These are phyloP conservation scores for Thamnophis elegans DNA, from an alignment of 2,797 vertebrate species.

Conservation along the genomic window DNA sequence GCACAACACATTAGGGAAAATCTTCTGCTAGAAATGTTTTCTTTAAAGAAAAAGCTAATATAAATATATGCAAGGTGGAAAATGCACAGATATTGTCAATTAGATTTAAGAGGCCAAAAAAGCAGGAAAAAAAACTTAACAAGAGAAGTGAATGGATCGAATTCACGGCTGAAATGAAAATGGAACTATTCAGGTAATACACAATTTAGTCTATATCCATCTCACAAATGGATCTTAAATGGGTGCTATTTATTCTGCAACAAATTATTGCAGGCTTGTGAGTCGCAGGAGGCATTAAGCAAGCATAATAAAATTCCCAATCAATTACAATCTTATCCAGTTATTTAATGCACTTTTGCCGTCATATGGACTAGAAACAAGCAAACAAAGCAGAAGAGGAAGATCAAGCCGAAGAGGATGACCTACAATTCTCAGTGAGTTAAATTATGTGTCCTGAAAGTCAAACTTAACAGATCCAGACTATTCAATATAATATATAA, in stretches of 20 bases:
- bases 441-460: background rate
- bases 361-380: background rate
- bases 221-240: background rate
- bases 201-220: background rate
- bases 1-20: background rate
- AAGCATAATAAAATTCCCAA: background rate
- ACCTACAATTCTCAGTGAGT: background rate
- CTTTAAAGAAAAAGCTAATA: background rate
- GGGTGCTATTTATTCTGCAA: background rate
- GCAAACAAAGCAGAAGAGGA: too few relatives aligned
- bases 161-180: background rate
- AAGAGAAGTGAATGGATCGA: background rate
- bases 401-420: background rate
- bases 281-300: background rate
- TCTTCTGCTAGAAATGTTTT: background rate
- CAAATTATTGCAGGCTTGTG: background rate
- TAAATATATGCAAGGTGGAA: background rate
- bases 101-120: background rate
- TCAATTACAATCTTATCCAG: background rate
- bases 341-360: background rate
- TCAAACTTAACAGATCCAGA: background rate
- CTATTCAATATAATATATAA: background rate
- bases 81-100: background rate
- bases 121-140: background rate
- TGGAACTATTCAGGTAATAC: background rate